Conservation (phyloP, 2,797 vertebrate genomes). For the Amniataba percoides region DNA sequence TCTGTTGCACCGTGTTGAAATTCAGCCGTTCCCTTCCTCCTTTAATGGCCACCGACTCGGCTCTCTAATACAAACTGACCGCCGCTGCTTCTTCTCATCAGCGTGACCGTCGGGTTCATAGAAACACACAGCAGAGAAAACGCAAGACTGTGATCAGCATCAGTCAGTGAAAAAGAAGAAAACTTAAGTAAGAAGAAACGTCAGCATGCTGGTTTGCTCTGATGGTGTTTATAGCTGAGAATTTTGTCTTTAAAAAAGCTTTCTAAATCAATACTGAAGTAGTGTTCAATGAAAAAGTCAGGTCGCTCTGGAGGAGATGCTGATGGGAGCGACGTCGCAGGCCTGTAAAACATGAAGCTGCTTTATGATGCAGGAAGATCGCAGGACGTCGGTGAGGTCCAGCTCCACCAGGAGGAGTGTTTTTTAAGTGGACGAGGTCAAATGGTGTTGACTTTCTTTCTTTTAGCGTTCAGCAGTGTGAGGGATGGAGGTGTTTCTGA, state of each 20-base stretch:
- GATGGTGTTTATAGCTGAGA: not conserved
- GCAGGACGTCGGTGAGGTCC: too few species aligned
- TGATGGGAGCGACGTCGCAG: not conserved
- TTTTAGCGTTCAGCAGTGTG: too few species aligned
- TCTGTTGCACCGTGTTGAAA: constrained; percentile 36
- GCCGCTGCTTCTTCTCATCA: constrained; percentile 46
- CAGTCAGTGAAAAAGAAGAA: constrained; percentile 1
- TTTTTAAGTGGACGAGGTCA: not conserved
- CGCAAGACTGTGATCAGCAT: constrained; percentile 17
- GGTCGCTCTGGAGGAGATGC: not conserved
- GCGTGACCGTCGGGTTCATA: constrained; percentile 30
- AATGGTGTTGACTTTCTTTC: too few species aligned
- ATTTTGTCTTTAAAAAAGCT: not conserved
- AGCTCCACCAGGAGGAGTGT: not conserved
- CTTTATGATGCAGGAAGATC: too few species aligned
- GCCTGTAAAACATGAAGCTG: not conserved
- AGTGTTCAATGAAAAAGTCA: not conserved
- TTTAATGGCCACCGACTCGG: constrained; percentile 64
- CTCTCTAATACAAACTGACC: constrained; percentile 51
- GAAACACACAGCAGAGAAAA: constrained; percentile 24
- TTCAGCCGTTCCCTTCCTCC: constrained; percentile 29
- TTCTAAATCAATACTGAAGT: not conserved
- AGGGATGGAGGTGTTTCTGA: not conserved
- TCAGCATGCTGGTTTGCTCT: not conserved
- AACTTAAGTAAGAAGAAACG: not conserved